These are phyloP conservation scores for Nyctibius grandis DNA, from an alignment of 2,797 vertebrate genomes.

Conservation along the genomic window DNA sequence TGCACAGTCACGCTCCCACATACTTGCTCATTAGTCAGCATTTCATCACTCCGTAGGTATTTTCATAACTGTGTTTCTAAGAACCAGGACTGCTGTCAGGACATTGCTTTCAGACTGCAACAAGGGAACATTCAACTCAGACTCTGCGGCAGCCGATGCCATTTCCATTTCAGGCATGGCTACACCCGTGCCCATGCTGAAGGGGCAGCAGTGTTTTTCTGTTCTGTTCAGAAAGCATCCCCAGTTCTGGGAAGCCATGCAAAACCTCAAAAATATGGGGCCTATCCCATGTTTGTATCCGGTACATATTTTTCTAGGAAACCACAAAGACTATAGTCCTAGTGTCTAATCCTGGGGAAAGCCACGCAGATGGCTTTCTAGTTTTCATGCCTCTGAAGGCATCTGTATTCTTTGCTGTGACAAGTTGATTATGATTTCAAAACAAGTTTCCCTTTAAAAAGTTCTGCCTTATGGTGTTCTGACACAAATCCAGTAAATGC, in stretches of 20 bases:
- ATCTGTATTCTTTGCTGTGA: not conserved
- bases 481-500: not conserved
- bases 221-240: not conserved
- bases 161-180: not conserved
- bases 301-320: not conserved
- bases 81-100: not conserved
- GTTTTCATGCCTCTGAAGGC: not conserved
- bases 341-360: not conserved
- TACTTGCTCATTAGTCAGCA: not conserved
- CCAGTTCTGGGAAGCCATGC: not conserved
- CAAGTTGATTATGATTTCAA: not conserved
- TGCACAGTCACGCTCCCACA: not conserved
- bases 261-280: not conserved
- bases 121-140: not conserved
- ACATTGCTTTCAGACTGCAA: not conserved
- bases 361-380: not conserved
- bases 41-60: not conserved
- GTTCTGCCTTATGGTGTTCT: not conserved
- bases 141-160: not conserved
- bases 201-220: not conserved
- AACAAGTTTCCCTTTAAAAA: not conserved
- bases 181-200: not conserved
- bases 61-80: not conserved
- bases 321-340: not conserved
- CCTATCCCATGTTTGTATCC: accelerated